Conservation (phyloP, 1,140 invertebrate genomes). For the Nylanderia fulva region DNA sequence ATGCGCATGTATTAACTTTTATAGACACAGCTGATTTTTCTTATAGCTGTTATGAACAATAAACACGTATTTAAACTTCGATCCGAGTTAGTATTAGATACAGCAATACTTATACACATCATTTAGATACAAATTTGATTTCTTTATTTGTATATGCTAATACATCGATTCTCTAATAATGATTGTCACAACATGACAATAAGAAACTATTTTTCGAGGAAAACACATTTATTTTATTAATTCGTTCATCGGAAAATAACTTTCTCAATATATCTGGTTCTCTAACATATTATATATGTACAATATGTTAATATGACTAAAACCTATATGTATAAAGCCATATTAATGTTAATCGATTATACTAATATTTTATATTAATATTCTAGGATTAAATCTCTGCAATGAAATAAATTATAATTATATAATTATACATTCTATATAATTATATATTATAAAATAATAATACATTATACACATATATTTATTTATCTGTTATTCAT, state of each 20-base stretch:
- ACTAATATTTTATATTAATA: slow-evolving; percentile 28
- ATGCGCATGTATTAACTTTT: background rate
- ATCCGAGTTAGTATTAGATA: background rate
- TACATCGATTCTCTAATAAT: background rate
- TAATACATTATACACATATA: background rate
- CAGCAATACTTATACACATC: no score
- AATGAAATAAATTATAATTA: slow-evolving; percentile 13
- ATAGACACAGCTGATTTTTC: background rate
- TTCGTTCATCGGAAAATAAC: background rate
- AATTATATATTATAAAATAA: slow-evolving; percentile 25
- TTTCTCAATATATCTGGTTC: slow-evolving; percentile 6
- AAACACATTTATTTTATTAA: background rate
- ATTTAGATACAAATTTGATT: background rate
- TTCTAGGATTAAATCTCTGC: slow-evolving; percentile 29
- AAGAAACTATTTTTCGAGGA: slow-evolving; percentile 5
- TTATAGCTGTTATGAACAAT: background rate
- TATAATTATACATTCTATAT: background rate
- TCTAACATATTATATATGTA: slow-evolving; percentile 2
- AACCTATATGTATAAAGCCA: background rate
- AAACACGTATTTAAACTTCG: background rate
- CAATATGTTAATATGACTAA: slow-evolving; percentile 20
- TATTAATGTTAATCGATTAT: slow-evolving; percentile 33
- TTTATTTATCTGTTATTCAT: slow-evolving; percentile 7
- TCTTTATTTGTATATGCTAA: background rate
- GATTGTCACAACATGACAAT: background rate